Base-by-base conservation (phyloP, 2,797 vertebrate genomes). In the Sarcoramphus papa region DNA sequence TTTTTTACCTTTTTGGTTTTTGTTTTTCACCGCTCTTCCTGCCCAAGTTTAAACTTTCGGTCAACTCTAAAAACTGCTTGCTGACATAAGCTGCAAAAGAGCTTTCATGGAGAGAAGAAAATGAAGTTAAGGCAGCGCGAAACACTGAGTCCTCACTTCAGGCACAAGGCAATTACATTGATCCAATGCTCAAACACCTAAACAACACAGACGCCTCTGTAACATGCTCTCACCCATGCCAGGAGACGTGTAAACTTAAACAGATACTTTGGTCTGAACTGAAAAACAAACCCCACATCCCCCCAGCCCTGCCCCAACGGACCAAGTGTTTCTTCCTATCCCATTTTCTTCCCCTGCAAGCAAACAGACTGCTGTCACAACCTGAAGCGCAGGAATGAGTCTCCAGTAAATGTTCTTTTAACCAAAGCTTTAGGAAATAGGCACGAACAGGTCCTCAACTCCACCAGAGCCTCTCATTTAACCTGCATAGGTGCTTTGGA, bases 161-260 rank as follows among this genome's bases (percentile, higher is more conserved):
- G 85, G 45, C 67, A 68, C 54, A 72, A 57, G 63, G 48, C 59
- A 67, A 50, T 51, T 54, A 21, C 70, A 22, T 6, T 7, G 80
- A 88, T 53, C 37, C 20, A 3, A 10, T 7, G 67, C 73, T 82
- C 81, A 16, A 40, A 63, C 87, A 81, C 60, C 67, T 45, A 1
- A 50, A 74, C n/a, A 54, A 45, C 72, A 41, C 79, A 67, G 81
- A 53, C 1, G 1, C 37, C 87, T 80, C 35, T 31, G 74, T 40
- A 4, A 30, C 21, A 9, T 3, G 23, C 79, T 54, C 86, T 13
- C 69, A 27, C 45, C 47, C 37, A 7, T 5, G 5, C 35, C 85
- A 54, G 67, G 64, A 91, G 81, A 88, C 14, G 76, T 56, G 91
- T 89, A 94, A 89, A 91, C 97, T 96, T 93, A 78, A 96, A 90